Evolutionary conservation across 2,113 vertebrate species (phyloP), one percentile per base, ranked within the genome.

Genomic region (Heterocephalus glaber): DNA sequence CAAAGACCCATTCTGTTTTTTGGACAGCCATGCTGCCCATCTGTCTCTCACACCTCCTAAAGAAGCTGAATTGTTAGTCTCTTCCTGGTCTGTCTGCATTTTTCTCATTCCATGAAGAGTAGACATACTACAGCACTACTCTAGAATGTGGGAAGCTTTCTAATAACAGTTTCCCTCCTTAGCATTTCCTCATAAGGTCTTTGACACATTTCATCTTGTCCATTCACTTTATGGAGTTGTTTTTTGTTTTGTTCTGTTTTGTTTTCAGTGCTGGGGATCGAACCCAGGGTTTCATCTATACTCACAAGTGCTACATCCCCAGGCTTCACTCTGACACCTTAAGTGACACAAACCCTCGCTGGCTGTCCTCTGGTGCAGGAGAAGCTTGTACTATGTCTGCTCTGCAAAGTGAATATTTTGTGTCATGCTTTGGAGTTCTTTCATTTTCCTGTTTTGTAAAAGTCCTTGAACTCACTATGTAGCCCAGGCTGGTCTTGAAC

Each of bases 1-100:
- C 92, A 92, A 97, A 91, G 91, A 41, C 26, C 61, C 61, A 74
- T 41, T 95, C 95, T 96, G 82, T 79, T 79, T 77, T 91, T 80
- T 38, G 10, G 52, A 74, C 14, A 54, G 13, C 63, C 76, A 9
- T 24, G 68, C 86, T 84, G 92, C 90, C 95, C 47, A 84, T 76
- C 52, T 95, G 94, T 91, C 94, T 95, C 92, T 95, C 92, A 89
- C 38, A 92, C 77, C 87, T 95, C 92, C 96, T 95, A 94, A 89
- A 95, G 58, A 66, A 68, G 61, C 89, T 80, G 74, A 77, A 85
- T 93, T 84, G 72, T 92, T 54, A 74, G 54, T 84, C 74, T 82
- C 94, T 83, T 74, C 82, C 89, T 96, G 16, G 0, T 35, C 90
- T 66, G 61, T 54, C 88, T 94, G 90, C 41, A 77, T 86, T 70